Evolutionary conservation across 2,113 vertebrate species (phyloP).

Genomic region (Montifringilla adamsi): DNA sequence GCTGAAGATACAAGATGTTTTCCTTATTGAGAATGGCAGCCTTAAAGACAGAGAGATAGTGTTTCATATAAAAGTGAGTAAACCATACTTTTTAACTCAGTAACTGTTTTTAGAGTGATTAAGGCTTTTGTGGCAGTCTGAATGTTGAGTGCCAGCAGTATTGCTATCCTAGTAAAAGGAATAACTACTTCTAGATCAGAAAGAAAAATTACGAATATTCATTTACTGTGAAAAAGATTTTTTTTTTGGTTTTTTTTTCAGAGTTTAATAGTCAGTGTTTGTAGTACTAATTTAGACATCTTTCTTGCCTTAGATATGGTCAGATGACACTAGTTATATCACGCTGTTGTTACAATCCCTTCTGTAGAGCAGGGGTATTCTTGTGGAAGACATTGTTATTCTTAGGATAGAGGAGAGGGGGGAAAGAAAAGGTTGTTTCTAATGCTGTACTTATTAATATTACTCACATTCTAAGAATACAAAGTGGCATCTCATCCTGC

Average conservation of each 20-base stretch:
- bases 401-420: not conserved
- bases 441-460: not conserved
- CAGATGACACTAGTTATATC: not conserved
- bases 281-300: not conserved
- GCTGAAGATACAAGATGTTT: not conserved
- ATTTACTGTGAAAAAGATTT: not conserved
- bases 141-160: not conserved
- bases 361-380: not conserved
- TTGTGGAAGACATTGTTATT: not conserved
- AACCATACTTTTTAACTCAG: not conserved
- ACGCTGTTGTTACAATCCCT: rapidly evolving
- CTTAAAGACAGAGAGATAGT: not conserved
- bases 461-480: not conserved
- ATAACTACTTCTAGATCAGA: not conserved
- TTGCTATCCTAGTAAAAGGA: not conserved
- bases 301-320: not conserved
- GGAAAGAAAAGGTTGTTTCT: not conserved
- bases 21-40: not conserved
- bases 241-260: not conserved
- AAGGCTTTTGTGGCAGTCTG: not conserved
- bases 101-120: not conserved
- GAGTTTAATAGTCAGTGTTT: not conserved
- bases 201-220: not conserved
- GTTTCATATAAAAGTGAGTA: not conserved
- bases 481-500: not conserved